Percentiles rank a stretch among this genome's conserved stretches.
phyloP scores from a whole-genome alignment of 2,888 invertebrate species.

The Orchesella flavescens region DNA sequence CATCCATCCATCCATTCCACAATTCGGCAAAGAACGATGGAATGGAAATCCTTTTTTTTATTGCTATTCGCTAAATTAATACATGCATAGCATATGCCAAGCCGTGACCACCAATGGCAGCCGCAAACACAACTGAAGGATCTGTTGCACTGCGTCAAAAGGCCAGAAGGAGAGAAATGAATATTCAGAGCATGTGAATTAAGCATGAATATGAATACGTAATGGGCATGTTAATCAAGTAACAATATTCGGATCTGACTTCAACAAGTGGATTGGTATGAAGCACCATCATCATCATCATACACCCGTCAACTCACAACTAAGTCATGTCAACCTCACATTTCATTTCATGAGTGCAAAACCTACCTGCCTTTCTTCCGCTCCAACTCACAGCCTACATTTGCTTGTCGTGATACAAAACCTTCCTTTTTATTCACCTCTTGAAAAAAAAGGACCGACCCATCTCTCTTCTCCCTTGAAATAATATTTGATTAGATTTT shows the following conservation, averaged over 20 bases:
- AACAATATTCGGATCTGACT: slow-evolving; percentile 16
- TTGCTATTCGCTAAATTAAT: too few relatives aligned
- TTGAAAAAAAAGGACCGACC: slow-evolving; percentile 24
- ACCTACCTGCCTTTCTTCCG: neutral
- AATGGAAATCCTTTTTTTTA: too few relatives aligned
- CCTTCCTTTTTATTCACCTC: neutral
- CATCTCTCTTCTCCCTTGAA: slow-evolving; percentile 31
- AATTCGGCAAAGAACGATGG: too few relatives aligned
- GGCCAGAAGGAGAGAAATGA: neutral
- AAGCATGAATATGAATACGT: neutral
- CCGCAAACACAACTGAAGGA: too few relatives aligned
- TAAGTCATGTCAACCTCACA: slow-evolving; percentile 39
- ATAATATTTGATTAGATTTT: slow-evolving; percentile 52
- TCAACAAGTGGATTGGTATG: slow-evolving; percentile 40
- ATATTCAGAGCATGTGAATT: slow-evolving; percentile 3
- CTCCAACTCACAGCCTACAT: neutral
- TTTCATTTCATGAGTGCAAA: slow-evolving; percentile 4
- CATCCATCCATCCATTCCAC: too few relatives aligned
- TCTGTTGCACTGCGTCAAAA: too few relatives aligned
- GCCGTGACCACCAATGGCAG: too few relatives aligned
- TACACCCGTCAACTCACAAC: slow-evolving; percentile 32
- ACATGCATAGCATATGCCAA: too few relatives aligned
- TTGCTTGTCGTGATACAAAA: slow-evolving; percentile 19
- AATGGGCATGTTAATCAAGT: neutral
- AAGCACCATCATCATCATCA: slow-evolving; percentile 29